Evolutionary conservation across 2,797 vertebrate species (phyloP).

Genomic region (Chelidonichthys spinosus): DNA sequence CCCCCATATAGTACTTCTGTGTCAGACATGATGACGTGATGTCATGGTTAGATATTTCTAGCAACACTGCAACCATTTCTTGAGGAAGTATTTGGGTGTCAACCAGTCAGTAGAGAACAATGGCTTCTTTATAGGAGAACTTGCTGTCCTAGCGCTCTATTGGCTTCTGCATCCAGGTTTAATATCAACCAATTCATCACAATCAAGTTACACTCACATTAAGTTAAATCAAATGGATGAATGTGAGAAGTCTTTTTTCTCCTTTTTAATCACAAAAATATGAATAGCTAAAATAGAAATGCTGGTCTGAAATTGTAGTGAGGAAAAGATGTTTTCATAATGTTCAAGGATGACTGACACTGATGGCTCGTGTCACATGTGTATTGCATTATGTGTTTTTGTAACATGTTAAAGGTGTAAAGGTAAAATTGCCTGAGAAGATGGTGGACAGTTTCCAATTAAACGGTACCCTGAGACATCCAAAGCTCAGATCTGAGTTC

Average conservation of each 20-base stretch:
- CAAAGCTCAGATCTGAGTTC: background rate
- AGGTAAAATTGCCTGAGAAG: background rate
- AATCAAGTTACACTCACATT: slow-evolving; percentile 4
- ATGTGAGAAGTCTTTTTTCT: no score
- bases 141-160: no score
- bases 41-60: slow-evolving; percentile 8
- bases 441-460: background rate
- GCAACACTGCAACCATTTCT: slow-evolving; percentile 2
- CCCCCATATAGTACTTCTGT: background rate
- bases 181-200: slow-evolving; percentile 10
- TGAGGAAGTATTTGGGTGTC: slow-evolving; percentile 18
- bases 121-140: background rate
- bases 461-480: background rate
- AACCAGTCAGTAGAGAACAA: slow-evolving; percentile 9
- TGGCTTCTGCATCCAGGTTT: background rate
- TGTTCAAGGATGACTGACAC: background rate
- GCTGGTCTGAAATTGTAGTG: background rate
- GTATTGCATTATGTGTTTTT: background rate
- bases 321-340: background rate
- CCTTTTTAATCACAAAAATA: background rate
- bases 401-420: slow-evolving; percentile 3
- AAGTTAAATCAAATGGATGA: background rate
- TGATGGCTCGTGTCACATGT: background rate
- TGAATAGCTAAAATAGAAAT: background rate
- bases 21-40: slow-evolving; percentile 1